A percentile compares a stretch with the other conserved stretches of the same genome.
Evolutionary conservation across 1,140 invertebrate genomes (phyloP).

Genomic region (Nasonia giraulti): DNA sequence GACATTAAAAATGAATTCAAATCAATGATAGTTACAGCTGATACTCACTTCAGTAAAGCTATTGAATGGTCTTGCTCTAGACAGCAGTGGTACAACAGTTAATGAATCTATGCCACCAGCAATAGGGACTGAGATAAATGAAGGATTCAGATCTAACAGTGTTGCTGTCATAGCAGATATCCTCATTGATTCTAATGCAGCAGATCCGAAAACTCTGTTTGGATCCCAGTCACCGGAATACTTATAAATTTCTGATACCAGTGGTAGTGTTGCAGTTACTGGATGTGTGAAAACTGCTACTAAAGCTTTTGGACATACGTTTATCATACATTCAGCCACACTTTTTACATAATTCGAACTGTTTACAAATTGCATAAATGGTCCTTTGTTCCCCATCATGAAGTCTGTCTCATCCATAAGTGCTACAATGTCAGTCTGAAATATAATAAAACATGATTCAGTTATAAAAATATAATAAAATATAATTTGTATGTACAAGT

Average conservation of each 20-base stretch:
- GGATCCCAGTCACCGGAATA: constrained; percentile 59
- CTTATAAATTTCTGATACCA: constrained; percentile 65
- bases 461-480: constrained; percentile 26
- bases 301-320: constrained; percentile 59
- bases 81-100: constrained; percentile 65
- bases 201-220: constrained; percentile 64
- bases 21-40: neutral
- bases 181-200: constrained; percentile 60
- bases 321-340: constrained; percentile 59
- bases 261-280: constrained; percentile 63
- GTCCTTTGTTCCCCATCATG: constrained; percentile 47
- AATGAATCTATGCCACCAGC: constrained; percentile 65
- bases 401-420: constrained; percentile 65
- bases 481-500: constrained; percentile 29
- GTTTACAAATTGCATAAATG: constrained; percentile 56
- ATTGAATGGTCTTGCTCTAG: constrained; percentile 58
- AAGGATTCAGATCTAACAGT: constrained; percentile 62
- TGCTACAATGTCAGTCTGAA: constrained; percentile 64
- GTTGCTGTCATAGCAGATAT: constrained; percentile 60
- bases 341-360: constrained; percentile 58
- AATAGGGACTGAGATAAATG: constrained; percentile 62
- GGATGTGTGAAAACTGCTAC: constrained; percentile 64
- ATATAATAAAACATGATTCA: constrained; percentile 15
- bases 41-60: constrained; percentile 59
- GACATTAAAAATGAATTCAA: neutral